Evolutionary conservation across 2,888 invertebrate genomes (phyloP), one percentile per base, ranked within the genome.

Genomic region (Apodemia mormo): DNA sequence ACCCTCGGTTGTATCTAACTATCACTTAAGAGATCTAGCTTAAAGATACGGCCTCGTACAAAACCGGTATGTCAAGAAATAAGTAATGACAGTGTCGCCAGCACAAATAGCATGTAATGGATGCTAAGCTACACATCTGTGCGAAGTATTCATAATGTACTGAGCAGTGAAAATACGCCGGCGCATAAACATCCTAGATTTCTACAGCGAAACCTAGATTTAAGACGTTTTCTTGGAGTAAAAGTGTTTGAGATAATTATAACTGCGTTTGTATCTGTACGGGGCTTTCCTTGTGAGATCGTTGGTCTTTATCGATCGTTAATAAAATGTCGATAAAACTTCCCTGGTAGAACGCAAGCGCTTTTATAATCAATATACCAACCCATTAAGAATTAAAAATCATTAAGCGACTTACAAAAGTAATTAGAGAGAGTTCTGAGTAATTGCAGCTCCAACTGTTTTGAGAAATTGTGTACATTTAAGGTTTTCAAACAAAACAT

Each of bases 161-260:
- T 65, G 68, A 65, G 68, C 33, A 56, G 67, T 49, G 56, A 69
- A 56, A 67, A 14, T 10, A 30, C 43, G 64, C 52, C 65, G 67
- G 67, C 43, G 56, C 37, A 65, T 58, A 70, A 67, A 67, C 70
- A 67, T 54, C 65, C 54, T 56, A 54, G 65, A 64, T 64, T 64
- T 64, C 61, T 64, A 64, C 12, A 64, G 61, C 37, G 61, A 64
- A 64, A 64, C 61, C 61, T 64, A 64, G 61, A 64, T 64, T 64
- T 64, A 37, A 64, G 33, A 12, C 61, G 61, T 64, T 64, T 64
- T 64, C 61, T 33, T 64, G 37, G 14, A 64, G 61, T 33, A 33
- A 64, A 37, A 33, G 61, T 30, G 58, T 61, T 64, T 64, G 37
- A 33, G 61, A 64, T 64, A 64, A 33, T 64, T 64, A 61, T 33